These are phyloP conservation scores for Agapostemon virescens DNA, from an alignment of 2,888 invertebrate species.

Conservation along the genomic window DNA sequence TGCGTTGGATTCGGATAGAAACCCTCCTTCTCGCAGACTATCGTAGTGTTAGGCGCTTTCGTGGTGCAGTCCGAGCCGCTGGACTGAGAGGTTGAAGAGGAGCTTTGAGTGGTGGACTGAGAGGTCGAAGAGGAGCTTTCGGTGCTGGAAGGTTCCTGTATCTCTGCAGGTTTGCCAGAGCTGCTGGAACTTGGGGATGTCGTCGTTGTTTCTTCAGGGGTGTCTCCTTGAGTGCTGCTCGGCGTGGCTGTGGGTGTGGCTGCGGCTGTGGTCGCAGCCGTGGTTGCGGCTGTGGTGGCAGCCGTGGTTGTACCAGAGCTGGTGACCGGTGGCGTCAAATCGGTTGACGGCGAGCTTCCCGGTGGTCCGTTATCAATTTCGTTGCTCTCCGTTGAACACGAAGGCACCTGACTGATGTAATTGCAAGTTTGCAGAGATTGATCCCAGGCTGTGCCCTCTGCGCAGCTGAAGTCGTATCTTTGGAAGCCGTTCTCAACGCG, in stretches of 20 bases:
- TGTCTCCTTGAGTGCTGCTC: constrained; percentile 15
- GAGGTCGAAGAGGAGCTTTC: constrained; percentile 7
- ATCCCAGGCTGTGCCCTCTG: constrained; percentile 90
- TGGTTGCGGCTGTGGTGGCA: constrained; percentile 21
- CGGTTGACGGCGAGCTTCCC: constrained; percentile 37
- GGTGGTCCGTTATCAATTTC: constrained; percentile 47
- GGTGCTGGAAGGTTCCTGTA: not conserved
- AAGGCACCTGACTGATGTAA: constrained; percentile 79
- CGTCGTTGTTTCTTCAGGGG: not conserved
- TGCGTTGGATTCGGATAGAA: constrained; percentile 84
- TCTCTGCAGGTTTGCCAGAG: not conserved
- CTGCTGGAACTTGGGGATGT: not conserved
- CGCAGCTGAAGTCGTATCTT: constrained; percentile 88
- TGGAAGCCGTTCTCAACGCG: constrained; percentile 82
- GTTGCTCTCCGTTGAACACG: constrained; percentile 61
- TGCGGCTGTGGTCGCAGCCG: constrained; percentile 26
- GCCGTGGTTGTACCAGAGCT: constrained; percentile 14
- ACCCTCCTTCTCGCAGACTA: constrained; percentile 83
- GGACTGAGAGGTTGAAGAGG: no score
- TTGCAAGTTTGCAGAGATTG: constrained; percentile 86
- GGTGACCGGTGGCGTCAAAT: not conserved
- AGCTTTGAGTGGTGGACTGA: constrained; percentile 24
- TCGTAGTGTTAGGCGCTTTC: constrained; percentile 65
- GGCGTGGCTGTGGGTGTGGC: constrained; percentile 18
- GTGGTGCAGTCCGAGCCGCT: constrained; percentile 47